A percentile compares a stretch with the other conserved stretches of the same genome.
These are phyloP conservation scores for Anseranas semipalmata DNA, from an alignment of 2,113 vertebrate species.

Conservation along the genomic window DNA sequence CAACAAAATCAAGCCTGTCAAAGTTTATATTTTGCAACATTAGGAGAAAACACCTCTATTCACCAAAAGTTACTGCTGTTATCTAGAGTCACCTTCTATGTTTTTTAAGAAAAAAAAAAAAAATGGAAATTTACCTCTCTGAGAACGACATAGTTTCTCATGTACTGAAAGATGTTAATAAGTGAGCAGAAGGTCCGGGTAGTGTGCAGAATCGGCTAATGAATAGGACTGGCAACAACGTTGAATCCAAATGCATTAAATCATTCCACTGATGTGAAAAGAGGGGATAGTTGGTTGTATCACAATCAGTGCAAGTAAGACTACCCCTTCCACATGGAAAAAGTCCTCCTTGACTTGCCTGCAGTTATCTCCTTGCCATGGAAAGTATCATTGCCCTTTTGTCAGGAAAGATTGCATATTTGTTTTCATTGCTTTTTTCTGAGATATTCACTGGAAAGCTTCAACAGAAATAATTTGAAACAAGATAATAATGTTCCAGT, in stretches of 20 bases:
- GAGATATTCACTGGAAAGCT: neutral
- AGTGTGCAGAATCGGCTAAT: neutral
- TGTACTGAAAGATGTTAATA: neutral
- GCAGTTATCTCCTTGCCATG: neutral
- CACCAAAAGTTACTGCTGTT: rapidly evolving
- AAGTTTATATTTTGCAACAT: neutral
- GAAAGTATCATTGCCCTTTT: neutral
- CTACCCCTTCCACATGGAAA: neutral
- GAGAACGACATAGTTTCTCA: rapidly evolving
- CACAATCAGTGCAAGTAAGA: neutral
- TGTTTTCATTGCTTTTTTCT: neutral
- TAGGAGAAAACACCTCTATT: neutral
- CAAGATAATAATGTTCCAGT: neutral
- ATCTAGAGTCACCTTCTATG: neutral
- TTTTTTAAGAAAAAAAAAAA: neutral
- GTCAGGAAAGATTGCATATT: neutral
- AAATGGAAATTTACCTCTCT: neutral
- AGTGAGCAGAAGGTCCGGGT: neutral
- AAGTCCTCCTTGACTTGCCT: neutral
- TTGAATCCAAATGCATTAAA: neutral
- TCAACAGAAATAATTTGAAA: neutral
- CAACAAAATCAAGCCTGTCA: neutral
- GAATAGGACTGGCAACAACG: neutral
- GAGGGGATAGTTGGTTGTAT: neutral
- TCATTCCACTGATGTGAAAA: neutral